A percentile compares a stretch with the other conserved stretches of the same genome.
phyloP scores from a whole-genome alignment of 2,888 invertebrate genomes.

The Prosopocoilus inquinatus region DNA sequence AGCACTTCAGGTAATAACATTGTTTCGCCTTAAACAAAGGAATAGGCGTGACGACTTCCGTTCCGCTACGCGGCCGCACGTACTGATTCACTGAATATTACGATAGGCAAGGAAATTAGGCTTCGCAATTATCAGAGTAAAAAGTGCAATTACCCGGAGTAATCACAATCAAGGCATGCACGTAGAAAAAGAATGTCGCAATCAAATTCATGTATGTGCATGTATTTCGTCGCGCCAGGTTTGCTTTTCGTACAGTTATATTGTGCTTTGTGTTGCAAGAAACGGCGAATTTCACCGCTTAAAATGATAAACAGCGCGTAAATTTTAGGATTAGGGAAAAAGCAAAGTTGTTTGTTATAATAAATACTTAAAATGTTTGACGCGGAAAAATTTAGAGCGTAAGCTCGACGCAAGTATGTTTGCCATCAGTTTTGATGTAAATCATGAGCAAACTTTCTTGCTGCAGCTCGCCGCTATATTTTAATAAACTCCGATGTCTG shows the following conservation, averaged over 20 bases:
- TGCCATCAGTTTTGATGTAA: constrained; percentile 8
- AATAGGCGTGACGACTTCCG: constrained; percentile 25
- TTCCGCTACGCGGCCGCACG: constrained; percentile 21
- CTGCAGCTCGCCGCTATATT: constrained; percentile 4
- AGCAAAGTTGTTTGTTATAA: too few species aligned
- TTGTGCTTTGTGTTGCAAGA: not conserved
- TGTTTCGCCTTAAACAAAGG: constrained; percentile 29
- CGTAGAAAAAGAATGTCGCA: too few species aligned
- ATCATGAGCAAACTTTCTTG: not conserved
- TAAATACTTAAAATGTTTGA: too few species aligned
- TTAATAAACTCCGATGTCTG: constrained; percentile 10
- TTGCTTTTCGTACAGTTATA: too few species aligned
- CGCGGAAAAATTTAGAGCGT: not conserved
- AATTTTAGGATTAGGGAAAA: not conserved
- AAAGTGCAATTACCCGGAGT: too few species aligned
- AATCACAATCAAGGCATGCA: too few species aligned
- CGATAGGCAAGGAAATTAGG: not conserved
- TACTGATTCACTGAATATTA: constrained; percentile 13
- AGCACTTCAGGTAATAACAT: constrained; percentile 24
- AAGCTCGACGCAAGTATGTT: constrained; percentile 9
- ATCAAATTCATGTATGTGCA: too few species aligned
- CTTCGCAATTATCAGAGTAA: too few species aligned
- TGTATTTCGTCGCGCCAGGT: too few species aligned
- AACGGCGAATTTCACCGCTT: constrained; percentile 13
- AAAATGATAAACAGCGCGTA: constrained; percentile 17